Conservation (phyloP, 1,140 invertebrate genomes). For the Triops cancriformis region DNA sequence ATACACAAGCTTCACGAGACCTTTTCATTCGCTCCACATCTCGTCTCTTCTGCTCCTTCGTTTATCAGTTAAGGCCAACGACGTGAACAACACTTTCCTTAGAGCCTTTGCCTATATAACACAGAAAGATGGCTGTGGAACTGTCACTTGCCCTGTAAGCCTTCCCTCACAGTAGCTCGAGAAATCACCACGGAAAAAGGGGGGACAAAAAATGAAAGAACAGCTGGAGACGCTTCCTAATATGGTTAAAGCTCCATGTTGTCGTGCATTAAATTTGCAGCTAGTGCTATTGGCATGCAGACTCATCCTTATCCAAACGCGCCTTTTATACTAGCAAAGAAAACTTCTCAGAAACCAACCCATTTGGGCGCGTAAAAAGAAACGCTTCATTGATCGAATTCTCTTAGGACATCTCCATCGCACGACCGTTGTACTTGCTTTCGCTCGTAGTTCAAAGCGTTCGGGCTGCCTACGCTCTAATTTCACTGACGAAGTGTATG, state of each 20-base stretch:
- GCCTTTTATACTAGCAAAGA: too few relatives aligned
- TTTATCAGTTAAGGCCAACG: conserved; percentile 5
- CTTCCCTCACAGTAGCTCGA: background rate
- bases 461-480: too few relatives aligned
- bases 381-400: too few relatives aligned
- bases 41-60: conserved; percentile 9
- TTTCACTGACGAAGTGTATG: too few relatives aligned
- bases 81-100: conserved; percentile 6
- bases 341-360: too few relatives aligned
- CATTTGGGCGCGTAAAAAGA: too few relatives aligned
- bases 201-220: background rate
- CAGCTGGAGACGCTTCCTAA: background rate
- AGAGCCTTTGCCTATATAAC: background rate
- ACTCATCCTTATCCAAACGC: too few relatives aligned
- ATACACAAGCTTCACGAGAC: background rate
- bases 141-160: background rate
- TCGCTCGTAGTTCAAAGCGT: too few relatives aligned
- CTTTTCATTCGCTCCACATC: background rate
- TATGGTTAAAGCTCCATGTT: background rate
- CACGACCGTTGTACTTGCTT: too few relatives aligned
- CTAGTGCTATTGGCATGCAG: background rate
- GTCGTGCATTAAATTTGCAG: background rate
- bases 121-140: background rate
- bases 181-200: background rate
- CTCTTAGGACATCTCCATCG: too few relatives aligned